Conservation (phyloP, 2,888 invertebrate species). For the Nomada fucata region DNA sequence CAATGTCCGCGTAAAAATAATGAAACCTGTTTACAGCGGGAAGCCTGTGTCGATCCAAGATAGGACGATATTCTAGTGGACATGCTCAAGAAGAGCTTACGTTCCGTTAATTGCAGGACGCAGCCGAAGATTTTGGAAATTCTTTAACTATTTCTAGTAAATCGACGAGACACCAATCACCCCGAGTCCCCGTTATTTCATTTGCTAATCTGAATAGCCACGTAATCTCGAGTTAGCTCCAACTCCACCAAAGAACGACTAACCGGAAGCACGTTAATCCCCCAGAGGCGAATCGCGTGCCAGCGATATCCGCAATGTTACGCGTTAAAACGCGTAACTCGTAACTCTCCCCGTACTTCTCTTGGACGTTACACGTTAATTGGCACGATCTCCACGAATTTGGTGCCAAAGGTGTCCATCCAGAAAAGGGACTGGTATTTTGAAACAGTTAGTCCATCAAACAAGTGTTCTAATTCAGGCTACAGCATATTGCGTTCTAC, state of each 20-base stretch:
- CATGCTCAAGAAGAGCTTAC: conserved; percentile 5
- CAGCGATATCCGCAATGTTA: conserved; percentile 44
- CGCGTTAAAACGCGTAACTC: conserved; percentile 52
- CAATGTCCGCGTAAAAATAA: conserved; percentile 42
- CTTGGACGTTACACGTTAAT: conserved; percentile 51
- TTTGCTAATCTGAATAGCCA: neutral
- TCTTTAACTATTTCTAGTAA: neutral
- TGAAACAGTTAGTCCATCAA: conserved; percentile 30
- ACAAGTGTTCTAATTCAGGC: conserved; percentile 13
- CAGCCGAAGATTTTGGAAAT: neutral
- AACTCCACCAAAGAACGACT: neutral
- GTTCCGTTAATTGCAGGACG: neutral
- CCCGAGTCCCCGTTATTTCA: too few relatives aligned
- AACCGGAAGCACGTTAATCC: conserved; percentile 39
- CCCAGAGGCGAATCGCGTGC: conserved; percentile 34
- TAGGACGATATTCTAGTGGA: conserved; percentile 31
- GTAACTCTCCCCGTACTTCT: conserved; percentile 22
- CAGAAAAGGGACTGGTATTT: conserved; percentile 14
- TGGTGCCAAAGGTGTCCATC: conserved; percentile 47
- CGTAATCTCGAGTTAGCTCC: neutral
- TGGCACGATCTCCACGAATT: conserved; percentile 54
- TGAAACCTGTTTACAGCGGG: conserved; percentile 28
- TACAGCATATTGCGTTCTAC: too few relatives aligned
- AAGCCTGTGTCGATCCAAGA: neutral
- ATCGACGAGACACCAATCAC: too few relatives aligned